Evolutionary conservation across 2,888 invertebrate species (phyloP), one percentile per base, ranked within the genome.

Genomic region (Amiota minor): DNA sequence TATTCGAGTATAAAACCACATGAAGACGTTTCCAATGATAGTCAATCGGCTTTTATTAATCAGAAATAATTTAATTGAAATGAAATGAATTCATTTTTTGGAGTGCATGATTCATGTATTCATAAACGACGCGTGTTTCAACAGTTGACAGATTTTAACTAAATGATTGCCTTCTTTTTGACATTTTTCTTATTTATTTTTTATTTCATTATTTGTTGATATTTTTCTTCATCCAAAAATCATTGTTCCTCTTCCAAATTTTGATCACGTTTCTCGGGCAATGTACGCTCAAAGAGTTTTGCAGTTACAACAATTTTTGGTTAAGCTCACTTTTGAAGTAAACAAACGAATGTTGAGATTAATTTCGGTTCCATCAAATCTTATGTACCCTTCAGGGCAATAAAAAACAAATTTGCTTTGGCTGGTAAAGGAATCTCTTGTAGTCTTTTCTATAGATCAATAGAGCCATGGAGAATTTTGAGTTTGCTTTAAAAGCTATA

Each of bases 191-290:
- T 18, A n/a, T 62, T 12, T 35, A 62, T 35, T 35, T 62, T 69
- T 55, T 76, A 62, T 65, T 64, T 62, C 59, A 56, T 46, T 75
- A 0, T 62, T 35, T 14, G 35, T 16, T 20, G 10, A 18, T 56
- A 59, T 11, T 59, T 23, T 59, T n/a, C 10, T 70, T 35, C 45
- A 45, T 47, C 14, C 47, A 55, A 61, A 47, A 61, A 20, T 45
- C n/a, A n/a, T 69, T 11, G 23, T 55, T 69, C 23, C 12, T 71
- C 62, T 68, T 72, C 45, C 50, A 18, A 14, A 65, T 72, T 72
- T 56, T 56, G 56, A 56, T 64, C 71, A 72, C 71, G 71, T 72
- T 72, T 65, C 12, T 64, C 71, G 71, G 71, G 55, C 71, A 65
- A 56, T 65, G 71, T 6, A 49, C 61, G 59, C 49, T 61, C 49